Percentiles rank a stretch among this genome's conserved stretches.
Conservation (phyloP, 1,140 invertebrate species). For the Scaptomyza pallida region DNA sequence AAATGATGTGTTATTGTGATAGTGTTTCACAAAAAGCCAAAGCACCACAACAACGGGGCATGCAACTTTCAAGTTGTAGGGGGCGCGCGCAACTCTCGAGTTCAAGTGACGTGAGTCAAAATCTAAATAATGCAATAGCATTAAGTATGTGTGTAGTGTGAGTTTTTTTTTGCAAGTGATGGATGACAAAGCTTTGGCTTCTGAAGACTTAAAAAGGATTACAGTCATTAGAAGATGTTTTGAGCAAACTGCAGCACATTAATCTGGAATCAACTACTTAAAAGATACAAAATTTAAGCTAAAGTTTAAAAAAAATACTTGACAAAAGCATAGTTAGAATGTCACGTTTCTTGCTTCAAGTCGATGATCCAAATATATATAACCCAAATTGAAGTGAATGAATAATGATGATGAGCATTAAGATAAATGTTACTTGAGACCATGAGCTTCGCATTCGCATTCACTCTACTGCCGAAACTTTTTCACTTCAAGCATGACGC, state of each 20-base stretch:
- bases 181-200: slow-evolving; percentile 32
- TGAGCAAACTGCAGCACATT: background rate
- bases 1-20: slow-evolving; percentile 82
- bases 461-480: slow-evolving; percentile 8
- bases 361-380: background rate
- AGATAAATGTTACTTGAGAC: slow-evolving; percentile 11
- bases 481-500: slow-evolving; percentile 26
- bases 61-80: slow-evolving; percentile 64
- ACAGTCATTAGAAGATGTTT: slow-evolving; percentile 36
- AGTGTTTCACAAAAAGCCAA: slow-evolving; percentile 56
- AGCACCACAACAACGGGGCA: slow-evolving; percentile 38
- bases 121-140: slow-evolving; percentile 67
- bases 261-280: background rate
- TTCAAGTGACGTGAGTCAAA: slow-evolving; percentile 69
- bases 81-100: slow-evolving; percentile 21
- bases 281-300: too few relatives aligned
- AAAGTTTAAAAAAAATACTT: too few relatives aligned
- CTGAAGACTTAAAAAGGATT: slow-evolving; percentile 43
- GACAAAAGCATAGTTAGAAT: too few relatives aligned
- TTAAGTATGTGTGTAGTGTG: slow-evolving; percentile 12
- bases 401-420: slow-evolving; percentile 10
- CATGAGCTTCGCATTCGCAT: background rate
- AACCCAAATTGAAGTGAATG: slow-evolving; percentile 9
- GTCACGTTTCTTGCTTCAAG: slow-evolving; percentile 6
- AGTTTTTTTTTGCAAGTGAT: slow-evolving; percentile 30